Conservation (phyloP, 2,888 invertebrate genomes). For the Polyommatus iphigenia region DNA sequence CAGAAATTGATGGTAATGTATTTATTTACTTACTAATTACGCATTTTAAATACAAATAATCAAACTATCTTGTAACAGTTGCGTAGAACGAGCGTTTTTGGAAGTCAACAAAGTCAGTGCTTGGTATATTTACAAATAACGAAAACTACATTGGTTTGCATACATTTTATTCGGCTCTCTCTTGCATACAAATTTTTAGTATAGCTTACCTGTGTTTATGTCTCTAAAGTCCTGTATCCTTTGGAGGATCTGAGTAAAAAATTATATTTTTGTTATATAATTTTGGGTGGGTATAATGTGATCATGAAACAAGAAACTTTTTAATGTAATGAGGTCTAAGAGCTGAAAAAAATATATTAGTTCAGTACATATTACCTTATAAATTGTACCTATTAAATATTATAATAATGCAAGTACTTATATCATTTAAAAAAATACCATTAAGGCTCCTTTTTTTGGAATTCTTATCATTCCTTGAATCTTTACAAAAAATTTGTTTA, state of each 20-base stretch:
- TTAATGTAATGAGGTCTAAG: too few species aligned
- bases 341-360: too few species aligned
- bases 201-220: background rate
- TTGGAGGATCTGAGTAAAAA: background rate
- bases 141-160: background rate
- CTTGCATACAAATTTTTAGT: background rate
- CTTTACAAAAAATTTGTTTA: too few species aligned
- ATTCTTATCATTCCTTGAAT: too few species aligned
- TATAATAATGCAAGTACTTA: background rate
- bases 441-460: too few species aligned
- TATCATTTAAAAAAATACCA: too few species aligned
- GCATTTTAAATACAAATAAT: background rate
- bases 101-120: background rate
- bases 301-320: too few species aligned
- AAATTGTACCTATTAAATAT: background rate
- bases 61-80: background rate
- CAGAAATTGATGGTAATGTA: conserved; percentile 71
- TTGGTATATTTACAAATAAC: conserved; percentile 13
- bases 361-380: background rate
- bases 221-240: background rate
- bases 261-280: background rate
- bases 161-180: background rate
- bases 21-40: conserved; percentile 6
- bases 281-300: background rate
- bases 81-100: background rate